phyloP scores from a whole-genome alignment of 2,113 vertebrate species.

The Hyla sarda region DNA sequence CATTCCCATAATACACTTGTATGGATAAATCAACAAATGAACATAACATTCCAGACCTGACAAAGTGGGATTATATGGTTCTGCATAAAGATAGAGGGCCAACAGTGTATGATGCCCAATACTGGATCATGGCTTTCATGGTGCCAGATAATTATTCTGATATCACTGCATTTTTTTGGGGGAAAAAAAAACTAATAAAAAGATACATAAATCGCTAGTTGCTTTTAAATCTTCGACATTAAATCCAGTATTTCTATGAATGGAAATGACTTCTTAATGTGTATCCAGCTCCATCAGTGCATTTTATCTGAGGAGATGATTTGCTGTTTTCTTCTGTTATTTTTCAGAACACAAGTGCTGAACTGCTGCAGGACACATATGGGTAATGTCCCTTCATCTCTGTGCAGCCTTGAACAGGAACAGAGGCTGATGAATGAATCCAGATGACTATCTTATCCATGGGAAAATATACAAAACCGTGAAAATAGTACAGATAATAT shows the following conservation, averaged over 20 bases:
- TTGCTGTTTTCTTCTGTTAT: constrained; percentile 43
- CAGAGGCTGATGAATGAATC: constrained; percentile 54
- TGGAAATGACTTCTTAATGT: not conserved
- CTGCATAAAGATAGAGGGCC: too few species aligned
- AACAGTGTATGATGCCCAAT: too few species aligned
- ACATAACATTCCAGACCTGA: too few species aligned
- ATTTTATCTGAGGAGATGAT: not conserved
- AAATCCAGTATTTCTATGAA: too few species aligned
- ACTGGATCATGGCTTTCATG: too few species aligned
- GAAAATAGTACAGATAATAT: constrained; percentile 31
- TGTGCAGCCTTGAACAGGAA: constrained; percentile 32
- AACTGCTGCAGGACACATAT: constrained; percentile 34
- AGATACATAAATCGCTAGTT: not conserved
- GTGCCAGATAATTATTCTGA: too few species aligned
- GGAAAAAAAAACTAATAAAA: too few species aligned
- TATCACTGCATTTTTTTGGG: too few species aligned
- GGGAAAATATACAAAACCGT: constrained; percentile 39
- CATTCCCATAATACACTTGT: too few species aligned
- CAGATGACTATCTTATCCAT: constrained; percentile 55
- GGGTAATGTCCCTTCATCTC: constrained; percentile 32
- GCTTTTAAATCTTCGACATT: not conserved
- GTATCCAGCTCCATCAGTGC: not conserved
- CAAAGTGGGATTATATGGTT: too few species aligned
- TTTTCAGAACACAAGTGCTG: constrained; percentile 31
- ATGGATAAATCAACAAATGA: too few species aligned